Base-by-base conservation (phyloP, 2,113 vertebrate species). In the Carassius gibelio region DNA sequence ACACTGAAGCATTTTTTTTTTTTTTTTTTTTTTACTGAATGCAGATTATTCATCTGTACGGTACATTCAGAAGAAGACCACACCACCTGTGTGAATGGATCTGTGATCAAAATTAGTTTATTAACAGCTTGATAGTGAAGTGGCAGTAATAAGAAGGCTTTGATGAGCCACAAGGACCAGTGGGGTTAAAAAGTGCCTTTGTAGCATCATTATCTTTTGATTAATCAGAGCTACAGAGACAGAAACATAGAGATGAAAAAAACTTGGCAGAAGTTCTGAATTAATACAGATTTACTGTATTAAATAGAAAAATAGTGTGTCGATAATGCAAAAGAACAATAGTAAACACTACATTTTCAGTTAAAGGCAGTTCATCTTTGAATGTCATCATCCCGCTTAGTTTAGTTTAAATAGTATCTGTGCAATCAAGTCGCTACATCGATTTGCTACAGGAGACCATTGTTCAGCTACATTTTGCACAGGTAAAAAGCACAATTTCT, bases 221-320 rank as follows among this genome's bases (percentile, higher is more conserved):
- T 85, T 85, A 84, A 87, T 87, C 83, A 85, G 57, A 57, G 66
- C 68, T 52, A 36, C 61, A 76, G 61, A 30, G 83, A 81, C 81
- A 66, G 69, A 72, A 86, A 71, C 81, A 87, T 52, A 42, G 81
- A 69, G 79, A 87, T 85, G 69, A 86, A 81, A 85, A 85, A 80
- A 52, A 55, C 55, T 69, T 26, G 79, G 79, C 75, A 90, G 88
- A 89, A 78, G 90, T 90, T 92, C 91, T 93, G 91, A 90, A 91
- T 89, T 87, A 38, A 30, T 30, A 30, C 30, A 30, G 30, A 1
- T 30, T 30, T 30, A 30, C 2, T 30, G 30, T 30, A 30, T 30
- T 30, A 30, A 30, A 30, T 30, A 2, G 30, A 30, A 30, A 30
- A 30, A 2, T 30, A 30, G 30, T 30, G 30, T 30, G 30, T 30